Base-by-base conservation (phyloP, 92 coral and sea anemone genomes). In the Anthopleura xanthogrammica region DNA sequence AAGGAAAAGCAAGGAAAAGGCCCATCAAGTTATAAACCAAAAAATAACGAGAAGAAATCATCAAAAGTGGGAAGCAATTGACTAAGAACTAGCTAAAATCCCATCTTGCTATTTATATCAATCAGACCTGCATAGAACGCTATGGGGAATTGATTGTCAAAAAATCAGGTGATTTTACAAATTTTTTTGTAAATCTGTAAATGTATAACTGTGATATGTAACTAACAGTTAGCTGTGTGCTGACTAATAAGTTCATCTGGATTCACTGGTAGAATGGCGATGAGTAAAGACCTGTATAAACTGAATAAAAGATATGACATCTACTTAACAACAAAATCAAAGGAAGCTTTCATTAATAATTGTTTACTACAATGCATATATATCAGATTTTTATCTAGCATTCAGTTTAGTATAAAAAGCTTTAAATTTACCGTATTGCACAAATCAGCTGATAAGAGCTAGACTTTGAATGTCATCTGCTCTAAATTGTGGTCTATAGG, bases 1-100 rank as follows among this genome's bases (percentile, higher is more conserved):
- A 81, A 81, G 22, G 84, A 81, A 14, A 81, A 81, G 77, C 84
- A 81, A 42, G 41, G 71, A 79, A 79, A 79, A 79, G 84, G 84
- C 7, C 77, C 77, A 24, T 81, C 84, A 20, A 81, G 84, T 62
- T 81, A 68, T 52, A 68, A 81, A 43, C 77, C 84, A 64, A 50
- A 50, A 29, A 81, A 81, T 46, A 17, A 77, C 43, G 29, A 68
- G 74, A 68, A 68, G 29, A 29, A 36, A 68, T 36, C 42, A 29
- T 36, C 11, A 5, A 10, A n/a, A 68, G 43, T 29, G 74, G 14
- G 16, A 68, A 68, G 36, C 36, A 29, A 68, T 24, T 68, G 3
- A 12, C 74, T 68, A 68, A 23, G 74, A 68, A 68, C 74, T 9
- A 62, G 70, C 24, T 62, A 62, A 6, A 14, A 13, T 68, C 74